Conservation (phyloP, 2,113 vertebrate genomes). For the Cinclus mexicanus region DNA sequence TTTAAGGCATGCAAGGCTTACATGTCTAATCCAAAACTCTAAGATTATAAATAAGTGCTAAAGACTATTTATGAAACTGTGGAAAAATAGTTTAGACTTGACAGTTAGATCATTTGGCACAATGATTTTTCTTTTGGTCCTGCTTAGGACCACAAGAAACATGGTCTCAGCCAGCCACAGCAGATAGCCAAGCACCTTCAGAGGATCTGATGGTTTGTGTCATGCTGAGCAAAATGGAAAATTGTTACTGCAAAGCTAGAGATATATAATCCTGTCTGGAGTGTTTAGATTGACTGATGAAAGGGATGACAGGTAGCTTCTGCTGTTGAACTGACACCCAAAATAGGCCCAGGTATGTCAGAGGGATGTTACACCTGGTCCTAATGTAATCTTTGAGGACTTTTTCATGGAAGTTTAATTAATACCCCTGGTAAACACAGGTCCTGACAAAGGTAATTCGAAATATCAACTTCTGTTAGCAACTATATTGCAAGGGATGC, state of each 20-base stretch:
- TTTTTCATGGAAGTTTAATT: background rate
- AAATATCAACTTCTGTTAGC: conserved; percentile 25
- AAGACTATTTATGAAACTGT: background rate
- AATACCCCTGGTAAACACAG: conserved; percentile 25
- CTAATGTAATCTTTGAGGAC: background rate
- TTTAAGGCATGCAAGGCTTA: background rate
- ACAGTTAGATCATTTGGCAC: background rate
- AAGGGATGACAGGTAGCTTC: background rate
- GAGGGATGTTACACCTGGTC: background rate
- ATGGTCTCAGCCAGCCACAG: background rate
- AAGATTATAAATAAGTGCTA: background rate
- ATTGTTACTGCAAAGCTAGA: background rate
- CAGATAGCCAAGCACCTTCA: background rate
- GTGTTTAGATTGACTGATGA: background rate
- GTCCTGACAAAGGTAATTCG: background rate
- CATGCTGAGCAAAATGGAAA: background rate
- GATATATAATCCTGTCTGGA: background rate
- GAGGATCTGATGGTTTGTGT: background rate
- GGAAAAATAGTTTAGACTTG: background rate
- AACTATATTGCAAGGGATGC: background rate
- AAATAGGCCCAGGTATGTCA: background rate
- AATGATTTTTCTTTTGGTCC: background rate
- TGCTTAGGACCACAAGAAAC: background rate
- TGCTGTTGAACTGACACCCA: background rate
- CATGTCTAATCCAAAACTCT: background rate